phyloP scores from a whole-genome alignment of 2,888 invertebrate genomes.

The Cabera pusaria region DNA sequence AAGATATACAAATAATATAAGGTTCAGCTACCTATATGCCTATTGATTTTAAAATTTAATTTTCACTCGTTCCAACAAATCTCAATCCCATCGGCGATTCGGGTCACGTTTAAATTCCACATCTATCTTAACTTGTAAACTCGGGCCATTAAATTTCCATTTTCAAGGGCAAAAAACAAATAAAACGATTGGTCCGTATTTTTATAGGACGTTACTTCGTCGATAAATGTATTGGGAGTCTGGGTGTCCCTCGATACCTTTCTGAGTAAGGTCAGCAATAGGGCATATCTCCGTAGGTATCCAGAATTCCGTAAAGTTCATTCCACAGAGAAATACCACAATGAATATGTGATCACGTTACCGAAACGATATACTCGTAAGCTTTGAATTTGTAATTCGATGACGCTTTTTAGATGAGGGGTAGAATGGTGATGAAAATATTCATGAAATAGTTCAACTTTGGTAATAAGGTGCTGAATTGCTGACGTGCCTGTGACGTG shows the following conservation, averaged over 20 bases:
- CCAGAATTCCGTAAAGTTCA: conserved; percentile 1
- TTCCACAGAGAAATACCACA: background rate
- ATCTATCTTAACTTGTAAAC: conserved; percentile 17
- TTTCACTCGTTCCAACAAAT: conserved; percentile 3
- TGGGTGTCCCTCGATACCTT: conserved; percentile 23
- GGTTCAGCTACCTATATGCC: no score
- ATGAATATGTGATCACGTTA: conserved; percentile 8
- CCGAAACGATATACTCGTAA: background rate
- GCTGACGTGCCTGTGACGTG: no score
- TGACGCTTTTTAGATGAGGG: conserved; percentile 1
- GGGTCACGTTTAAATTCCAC: conserved; percentile 9
- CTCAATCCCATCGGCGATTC: conserved; percentile 12
- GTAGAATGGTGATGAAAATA: background rate
- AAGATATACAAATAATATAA: no score
- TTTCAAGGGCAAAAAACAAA: conserved; percentile 30
- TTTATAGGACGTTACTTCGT: conserved; percentile 16
- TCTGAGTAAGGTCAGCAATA: conserved; percentile 16
- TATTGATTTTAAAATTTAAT: no score
- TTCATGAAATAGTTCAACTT: background rate
- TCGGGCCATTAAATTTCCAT: conserved; percentile 20
- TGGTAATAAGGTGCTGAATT: no score
- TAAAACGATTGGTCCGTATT: conserved; percentile 23
- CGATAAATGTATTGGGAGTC: conserved; percentile 19
- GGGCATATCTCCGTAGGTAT: background rate
- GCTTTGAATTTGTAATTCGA: conserved; percentile 11